Evolutionary conservation across 2,113 vertebrate genomes (phyloP), one percentile per base, ranked within the genome.

Genomic region (Lepisosteus osseus): DNA sequence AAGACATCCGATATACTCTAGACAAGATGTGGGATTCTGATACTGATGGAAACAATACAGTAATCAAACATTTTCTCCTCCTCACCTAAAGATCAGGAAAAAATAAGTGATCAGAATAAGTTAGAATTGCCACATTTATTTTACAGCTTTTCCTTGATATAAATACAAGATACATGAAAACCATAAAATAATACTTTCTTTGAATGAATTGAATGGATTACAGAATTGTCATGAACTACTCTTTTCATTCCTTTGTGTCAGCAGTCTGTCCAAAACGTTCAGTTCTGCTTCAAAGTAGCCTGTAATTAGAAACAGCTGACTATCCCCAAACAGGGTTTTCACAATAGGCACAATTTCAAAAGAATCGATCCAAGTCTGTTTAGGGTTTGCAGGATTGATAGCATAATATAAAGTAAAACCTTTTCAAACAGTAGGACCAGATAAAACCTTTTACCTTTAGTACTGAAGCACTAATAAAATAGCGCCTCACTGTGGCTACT

Each of bases 401-500:
- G 62, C 8, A 42, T 12, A 42, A 41, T 3, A 12, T 3, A 65
- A 12, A 14, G 63, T 2, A 13, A 12, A 65, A 5, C 40, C 4
- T 6, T 5, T 9, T 45, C 41, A 15, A 14, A 11, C 13, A 15
- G n/a, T 14, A 5, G 44, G 1, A 51, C 8, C 6, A 41, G 29
- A 44, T 40, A 65, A 13, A 4, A 14, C 15, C 43, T 7, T 1
- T n/a, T 17, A n/a, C 63, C 29, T 67, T 15, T 15, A 8, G 45
- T 65, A 8, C 2, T 40, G 51, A 15, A 54, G 17, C 71, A 44
- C 14, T 15, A 12, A 73, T 68, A 67, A 67, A 47, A 80, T 66
- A 15, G 42, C 67, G 54, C 80, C 43, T 76, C 78, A 78, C 80
- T 75, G 76, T 82, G 80, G 72, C n/a, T 29, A 29, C 29, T 29